These are phyloP conservation scores for Pteronotus mesoamericanus DNA, from an alignment of 2,797 vertebrate species.

Conservation along the genomic window DNA sequence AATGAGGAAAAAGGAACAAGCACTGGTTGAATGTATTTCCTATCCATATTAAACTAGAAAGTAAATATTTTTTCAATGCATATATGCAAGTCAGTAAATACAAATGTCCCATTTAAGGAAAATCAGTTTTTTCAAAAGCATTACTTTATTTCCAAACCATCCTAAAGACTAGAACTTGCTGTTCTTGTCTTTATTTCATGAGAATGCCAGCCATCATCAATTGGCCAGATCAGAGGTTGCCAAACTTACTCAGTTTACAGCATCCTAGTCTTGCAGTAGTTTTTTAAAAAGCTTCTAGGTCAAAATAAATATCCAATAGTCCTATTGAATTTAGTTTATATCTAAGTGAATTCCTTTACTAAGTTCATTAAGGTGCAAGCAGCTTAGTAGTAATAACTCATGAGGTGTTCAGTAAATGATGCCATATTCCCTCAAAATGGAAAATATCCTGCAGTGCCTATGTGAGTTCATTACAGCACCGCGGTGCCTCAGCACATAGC, in stretches of 20 bases:
- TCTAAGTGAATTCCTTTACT: background rate
- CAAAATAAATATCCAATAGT: background rate
- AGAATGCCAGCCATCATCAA: background rate
- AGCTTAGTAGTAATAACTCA: background rate
- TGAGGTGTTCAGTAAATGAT: background rate
- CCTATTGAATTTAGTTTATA: background rate
- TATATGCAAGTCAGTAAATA: background rate
- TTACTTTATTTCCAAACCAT: background rate
- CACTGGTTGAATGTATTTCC: background rate
- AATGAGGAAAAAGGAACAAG: background rate
- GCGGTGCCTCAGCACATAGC: background rate
- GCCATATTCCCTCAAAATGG: background rate
- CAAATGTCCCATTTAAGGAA: background rate
- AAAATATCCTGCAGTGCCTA: rapidly evolving
- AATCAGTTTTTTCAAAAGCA: background rate
- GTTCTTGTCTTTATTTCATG: background rate
- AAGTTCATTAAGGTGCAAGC: background rate
- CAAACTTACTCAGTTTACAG: background rate
- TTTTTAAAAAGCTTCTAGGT: background rate
- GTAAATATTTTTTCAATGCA: background rate
- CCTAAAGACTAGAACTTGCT: background rate
- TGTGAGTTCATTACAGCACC: background rate
- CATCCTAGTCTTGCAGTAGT: background rate
- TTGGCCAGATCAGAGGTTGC: background rate
- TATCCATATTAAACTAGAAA: background rate